Base-by-base conservation (phyloP, 2,113 vertebrate species). In the Zosterops borbonicus region DNA sequence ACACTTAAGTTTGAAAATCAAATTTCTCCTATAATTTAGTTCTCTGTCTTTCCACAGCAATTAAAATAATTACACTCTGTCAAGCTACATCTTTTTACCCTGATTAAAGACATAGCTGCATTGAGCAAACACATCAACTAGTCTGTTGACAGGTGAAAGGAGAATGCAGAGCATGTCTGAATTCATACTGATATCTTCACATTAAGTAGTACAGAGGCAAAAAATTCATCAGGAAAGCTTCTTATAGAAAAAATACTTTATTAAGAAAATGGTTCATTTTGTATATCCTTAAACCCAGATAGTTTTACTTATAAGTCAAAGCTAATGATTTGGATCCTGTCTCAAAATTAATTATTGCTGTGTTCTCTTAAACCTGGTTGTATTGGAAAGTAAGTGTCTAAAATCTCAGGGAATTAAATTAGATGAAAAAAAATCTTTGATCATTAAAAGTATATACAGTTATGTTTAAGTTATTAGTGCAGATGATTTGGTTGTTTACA, bases 41-140 rank as follows among this genome's bases (percentile, higher is more conserved):
- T 83, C 59, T 82, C 31, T 64, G n/a, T 59, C 76, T 80, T 79
- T 75, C 37, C 47, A 76, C 1, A 3, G 63, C 58, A 86, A 71
- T 75, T 95, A 84, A 89, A 89, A 76, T 93, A 92, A 39, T 91
- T 90, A 62, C 65, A 25, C 37, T 93, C 89, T 49, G 39, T 92
- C 42, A 74, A 64, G 73, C 28, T 53, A 31, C 27, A 24, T 69
- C 46, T 90, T 85, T 90, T 91, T 55, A 82, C 23, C 19, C 65
- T 79, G 62, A 71, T 96, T 62, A 63, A 83, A 89, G 83, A 28
- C n/a, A 52, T 5, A 41, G 33, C 31, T 84, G 28, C 81, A 87
- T 39, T 93, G 62, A 88, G 70, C 35, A 94, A 94, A 91, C 62
- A 93, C 46, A 77, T 50, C 3, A 15, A 17, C 31, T 11, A 49